Evolutionary conservation across 2,888 invertebrate genomes (phyloP), one percentile per base, ranked within the genome.

Genomic region (Tortricodes alternella): DNA sequence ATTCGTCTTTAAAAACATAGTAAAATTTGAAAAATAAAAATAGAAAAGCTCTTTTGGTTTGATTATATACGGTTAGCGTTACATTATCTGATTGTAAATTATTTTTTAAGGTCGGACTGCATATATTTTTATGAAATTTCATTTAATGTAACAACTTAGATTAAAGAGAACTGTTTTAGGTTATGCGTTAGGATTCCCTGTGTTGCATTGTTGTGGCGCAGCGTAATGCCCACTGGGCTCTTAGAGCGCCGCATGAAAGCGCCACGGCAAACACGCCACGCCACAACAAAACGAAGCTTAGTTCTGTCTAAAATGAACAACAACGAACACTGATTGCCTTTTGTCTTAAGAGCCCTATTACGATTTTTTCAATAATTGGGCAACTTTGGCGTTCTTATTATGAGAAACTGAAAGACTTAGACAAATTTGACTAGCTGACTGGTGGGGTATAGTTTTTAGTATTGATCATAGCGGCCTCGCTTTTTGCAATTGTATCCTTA

Each of bases 231-330:
- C 16, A 35, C 16, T 19, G 18, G n/a, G 44, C n/a, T 46, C 15
- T 29, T 27, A 46, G 39, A 49, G 48, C 7, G 29, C 46, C 37
- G 44, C 53, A 15, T 44, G 46, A 53, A 37, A 38, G 24, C 32
- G 53, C 44, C 29, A 39, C 48, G 41, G 43, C 11, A 19, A 41
- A 15, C n/a, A n/a, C n/a, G n/a, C n/a, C n/a, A n/a, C 19, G 27
- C 53, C 55, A 37, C 57, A 58, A 49, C 53, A 50, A 62, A 61
- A 60, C 48, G 34, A 32, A 48, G 61, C 52, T 52, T 61, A 58
- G 62, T 58, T 59, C 57, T 56, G 50, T 50, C 35, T n/a, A n/a
- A n/a, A n/a, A n/a, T n/a, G n/a, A 53, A 53, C 49, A 50, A 39
- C 58, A 48, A 53, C 21, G 16, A 48, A 55, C 49, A 46, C 52